These are phyloP conservation scores for Gobio occitaniae DNA, from an alignment of 2,797 vertebrate species.

Conservation along the genomic window DNA sequence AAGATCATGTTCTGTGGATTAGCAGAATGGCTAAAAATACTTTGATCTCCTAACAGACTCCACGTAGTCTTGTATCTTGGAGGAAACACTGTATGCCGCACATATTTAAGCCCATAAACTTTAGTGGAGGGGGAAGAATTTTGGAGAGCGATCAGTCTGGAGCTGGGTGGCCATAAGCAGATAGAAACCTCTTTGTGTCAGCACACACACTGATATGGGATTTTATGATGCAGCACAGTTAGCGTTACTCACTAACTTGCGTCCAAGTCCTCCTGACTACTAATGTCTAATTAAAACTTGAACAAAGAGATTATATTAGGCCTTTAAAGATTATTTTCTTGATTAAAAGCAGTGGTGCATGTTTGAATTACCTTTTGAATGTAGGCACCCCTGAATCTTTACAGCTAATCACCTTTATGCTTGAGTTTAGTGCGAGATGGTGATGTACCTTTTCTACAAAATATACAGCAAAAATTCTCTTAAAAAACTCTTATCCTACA, in stretches of 20 bases:
- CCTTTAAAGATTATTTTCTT: constrained; percentile 61
- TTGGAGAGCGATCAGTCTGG: constrained; percentile 49
- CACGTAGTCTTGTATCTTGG: constrained; percentile 72
- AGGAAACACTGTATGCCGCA: constrained; percentile 57
- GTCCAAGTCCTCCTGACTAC: constrained; percentile 59
- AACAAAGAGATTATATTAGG: constrained; percentile 61
- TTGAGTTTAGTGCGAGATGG: constrained; percentile 6
- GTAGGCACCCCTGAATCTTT: constrained; percentile 8
- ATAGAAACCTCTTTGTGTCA: constrained; percentile 63
- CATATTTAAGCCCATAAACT: constrained; percentile 42
- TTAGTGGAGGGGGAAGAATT: constrained; percentile 44
- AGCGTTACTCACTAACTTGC: constrained; percentile 68
- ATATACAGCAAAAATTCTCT: background rate
- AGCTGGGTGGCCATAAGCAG: constrained; percentile 54
- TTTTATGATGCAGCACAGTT: constrained; percentile 68
- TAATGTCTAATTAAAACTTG: constrained; percentile 56
- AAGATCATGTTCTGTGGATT: constrained; percentile 80
- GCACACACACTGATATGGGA: constrained; percentile 62
- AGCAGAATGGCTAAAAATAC: constrained; percentile 74
- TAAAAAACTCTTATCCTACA: background rate
- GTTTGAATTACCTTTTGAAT: constrained; percentile 48
- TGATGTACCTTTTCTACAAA: background rate
- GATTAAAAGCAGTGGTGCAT: constrained; percentile 51
- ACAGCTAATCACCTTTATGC: constrained; percentile 13
- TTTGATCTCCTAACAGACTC: constrained; percentile 77